Evolutionary conservation across 2,797 vertebrate genomes (phyloP), one percentile per base, ranked within the genome.

Genomic region (Amniataba percoides): DNA sequence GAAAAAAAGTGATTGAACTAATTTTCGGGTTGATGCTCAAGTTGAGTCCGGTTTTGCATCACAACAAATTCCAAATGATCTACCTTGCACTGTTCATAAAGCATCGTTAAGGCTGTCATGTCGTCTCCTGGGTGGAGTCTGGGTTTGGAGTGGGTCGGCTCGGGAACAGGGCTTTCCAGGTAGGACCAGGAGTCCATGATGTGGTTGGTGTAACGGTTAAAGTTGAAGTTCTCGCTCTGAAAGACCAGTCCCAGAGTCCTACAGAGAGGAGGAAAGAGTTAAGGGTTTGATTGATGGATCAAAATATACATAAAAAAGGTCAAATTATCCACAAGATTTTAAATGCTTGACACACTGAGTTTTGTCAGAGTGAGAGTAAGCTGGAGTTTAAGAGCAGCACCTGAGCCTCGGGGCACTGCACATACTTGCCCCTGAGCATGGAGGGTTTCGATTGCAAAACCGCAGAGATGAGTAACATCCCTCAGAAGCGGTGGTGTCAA

Each of bases 41-140:
- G 18, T 40, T 62, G 9, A 10, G 1, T 4, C 15, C 21, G 7
- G 6, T 46, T 68, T n/a, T 0, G 36, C 13, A 36, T 9, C 25
- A 13, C 19, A 18, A 36, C 5, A 58, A 8, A 27, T 51, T 48
- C 0, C 25, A 12, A 1, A 6, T 27, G 25, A 8, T 63, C 0
- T 92, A 98, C 98, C 97, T 97, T 98, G 94, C 97, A 98, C 82
- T 97, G 96, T 72, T 99, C 98, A 0, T 97, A 98, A 78, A 99
- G 96, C 85, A 99, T 95, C 69, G 96, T 96, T 55, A 98, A 67
- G 13, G 97, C 96, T 0, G 96, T 21, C 0, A 97, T 90, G 84
- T 99, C 97, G 0, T 99, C 98, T 0, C 96, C 97, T 0, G 96
- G 95, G 0, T 96, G 95, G 43, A 97, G 95, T 83, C 97, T 95